Evolutionary conservation across 2,888 invertebrate species (phyloP), one percentile per base, ranked within the genome.

Genomic region (Lithophane socia): DNA sequence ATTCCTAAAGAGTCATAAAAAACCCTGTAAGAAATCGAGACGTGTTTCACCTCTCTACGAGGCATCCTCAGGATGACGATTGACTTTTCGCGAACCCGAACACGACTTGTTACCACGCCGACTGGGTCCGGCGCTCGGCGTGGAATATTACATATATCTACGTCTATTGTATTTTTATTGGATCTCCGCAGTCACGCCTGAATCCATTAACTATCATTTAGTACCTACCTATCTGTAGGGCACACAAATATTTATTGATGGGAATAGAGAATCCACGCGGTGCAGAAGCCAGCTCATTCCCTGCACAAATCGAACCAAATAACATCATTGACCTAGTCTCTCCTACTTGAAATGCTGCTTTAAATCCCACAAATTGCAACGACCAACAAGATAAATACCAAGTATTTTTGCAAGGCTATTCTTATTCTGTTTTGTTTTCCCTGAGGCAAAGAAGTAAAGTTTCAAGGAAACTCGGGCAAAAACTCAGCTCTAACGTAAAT

Each of bases 401-500:
- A 73, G 72, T 37, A 76, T 71, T 74, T 79, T 66, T 61, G 61
- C 80, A 67, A 80, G 69, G 49, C 68, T 63, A 70, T 76, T 70
- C 42, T 64, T 24, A 47, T n/a, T 24, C 21, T 61, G 56, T 82
- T 77, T 76, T 72, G 61, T 86, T 79, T 70, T 77, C 74, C 68
- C 65, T 64, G 52, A 61, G 49, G 37, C 66, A 74, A 79, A 49
- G 24, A 76, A 75, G 68, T 69, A 58, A 78, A 78, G 58, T 83
- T 86, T 77, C 49, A 18, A 54, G 52, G 47, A 58, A 82, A 82
- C 66, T 68, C 29, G 24, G 3, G 58, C 67, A 82, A 87, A 86
- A 87, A 82, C 76, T 71, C 24, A 54, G 63, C 72, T 77, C n/a
- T 54, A 72, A 75, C 71, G 71, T 77, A 80, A 86, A 86, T 86